Percentiles rank a stretch among this genome's conserved stretches.
These are phyloP conservation scores for Apostichopus parvimensis DNA, from an alignment of 35 echinoderm and acorn worm species.

Conservation along the genomic window DNA sequence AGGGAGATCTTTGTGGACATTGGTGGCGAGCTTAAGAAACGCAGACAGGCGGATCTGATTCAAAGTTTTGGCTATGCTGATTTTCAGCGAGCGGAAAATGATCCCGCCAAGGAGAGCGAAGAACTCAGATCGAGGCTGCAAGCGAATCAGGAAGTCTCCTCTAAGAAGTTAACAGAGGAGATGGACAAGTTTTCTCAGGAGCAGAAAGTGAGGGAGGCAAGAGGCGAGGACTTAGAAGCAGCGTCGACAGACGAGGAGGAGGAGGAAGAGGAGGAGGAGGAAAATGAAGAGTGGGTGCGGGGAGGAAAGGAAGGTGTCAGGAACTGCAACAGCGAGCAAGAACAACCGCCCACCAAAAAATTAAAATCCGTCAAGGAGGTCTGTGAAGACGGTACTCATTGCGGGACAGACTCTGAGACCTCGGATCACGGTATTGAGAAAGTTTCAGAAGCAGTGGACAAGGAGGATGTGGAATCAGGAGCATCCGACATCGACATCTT, in stretches of 20 bases:
- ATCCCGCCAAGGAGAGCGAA: constrained; percentile 50
- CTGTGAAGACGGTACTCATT: constrained; percentile 35
- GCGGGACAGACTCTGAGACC: constrained; percentile 28
- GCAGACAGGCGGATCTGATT: constrained; percentile 66
- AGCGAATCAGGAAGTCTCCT: constrained; percentile 35
- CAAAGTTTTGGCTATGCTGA: constrained; percentile 69
- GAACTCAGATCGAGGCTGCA: constrained; percentile 63
- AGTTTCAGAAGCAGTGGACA: neutral
- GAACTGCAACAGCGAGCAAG: neutral
- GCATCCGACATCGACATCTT: constrained; percentile 5
- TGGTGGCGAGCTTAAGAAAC: constrained; percentile 56
- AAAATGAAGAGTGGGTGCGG: constrained; percentile 13
- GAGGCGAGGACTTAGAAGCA: constrained; percentile 46
- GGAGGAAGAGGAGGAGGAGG: constrained; percentile 53
- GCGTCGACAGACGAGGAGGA: constrained; percentile 61
- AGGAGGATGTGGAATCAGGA: neutral
- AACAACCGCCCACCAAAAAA: constrained; percentile 37
- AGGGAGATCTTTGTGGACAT: constrained; percentile 70
- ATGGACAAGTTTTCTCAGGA: constrained; percentile 45
- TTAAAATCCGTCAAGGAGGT: neutral
- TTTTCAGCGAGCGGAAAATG: constrained; percentile 49
- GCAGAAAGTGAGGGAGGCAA: constrained; percentile 33
- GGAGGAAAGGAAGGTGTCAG: neutral
- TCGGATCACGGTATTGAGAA: neutral
- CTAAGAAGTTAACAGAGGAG: constrained; percentile 49